Conservation (phyloP, 2,888 invertebrate genomes). For the Hirtodrosophila trivittata region DNA sequence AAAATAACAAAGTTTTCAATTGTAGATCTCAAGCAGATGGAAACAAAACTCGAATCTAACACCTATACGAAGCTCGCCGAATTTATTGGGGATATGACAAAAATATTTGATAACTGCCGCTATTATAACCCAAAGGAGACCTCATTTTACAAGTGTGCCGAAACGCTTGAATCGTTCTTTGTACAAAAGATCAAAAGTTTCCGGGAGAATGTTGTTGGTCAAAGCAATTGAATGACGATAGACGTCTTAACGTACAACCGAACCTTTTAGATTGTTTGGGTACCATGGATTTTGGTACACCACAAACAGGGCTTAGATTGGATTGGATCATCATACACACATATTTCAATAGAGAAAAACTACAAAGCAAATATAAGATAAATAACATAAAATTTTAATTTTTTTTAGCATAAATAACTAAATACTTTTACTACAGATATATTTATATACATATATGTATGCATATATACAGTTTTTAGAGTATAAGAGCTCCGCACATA, state of each 20-base stretch:
- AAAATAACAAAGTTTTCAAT: too few relatives aligned
- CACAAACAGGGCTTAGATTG: too few relatives aligned
- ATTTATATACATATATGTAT: too few relatives aligned
- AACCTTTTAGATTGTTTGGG: too few relatives aligned
- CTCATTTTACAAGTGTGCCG: constrained; percentile 97
- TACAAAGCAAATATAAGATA: constrained; percentile 3
- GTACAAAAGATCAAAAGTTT: constrained; percentile 95
- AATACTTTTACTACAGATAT: constrained; percentile 33
- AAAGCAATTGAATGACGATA: constrained; percentile 57
- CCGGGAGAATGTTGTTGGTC: constrained; percentile 90
- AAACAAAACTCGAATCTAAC: constrained; percentile 92
- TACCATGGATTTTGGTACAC: too few relatives aligned
- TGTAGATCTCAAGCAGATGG: constrained; percentile 96
- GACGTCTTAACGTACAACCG: constrained; percentile 1
- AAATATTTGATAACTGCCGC: constrained; percentile 99
- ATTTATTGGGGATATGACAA: constrained; percentile 98
- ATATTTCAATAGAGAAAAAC: too few relatives aligned
- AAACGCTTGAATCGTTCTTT: constrained; percentile 97
- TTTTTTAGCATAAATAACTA: constrained; percentile 35
- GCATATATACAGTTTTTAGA: too few relatives aligned
- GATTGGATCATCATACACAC: too few relatives aligned
- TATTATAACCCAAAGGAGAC: constrained; percentile 98
- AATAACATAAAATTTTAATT: constrained; percentile 25
- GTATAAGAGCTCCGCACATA: constrained; percentile 28
- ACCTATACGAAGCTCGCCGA: constrained; percentile 95